Evolutionary conservation across 2,113 vertebrate genomes (phyloP), one percentile per base, ranked within the genome.

Genomic region (Platycercus adscitus): DNA sequence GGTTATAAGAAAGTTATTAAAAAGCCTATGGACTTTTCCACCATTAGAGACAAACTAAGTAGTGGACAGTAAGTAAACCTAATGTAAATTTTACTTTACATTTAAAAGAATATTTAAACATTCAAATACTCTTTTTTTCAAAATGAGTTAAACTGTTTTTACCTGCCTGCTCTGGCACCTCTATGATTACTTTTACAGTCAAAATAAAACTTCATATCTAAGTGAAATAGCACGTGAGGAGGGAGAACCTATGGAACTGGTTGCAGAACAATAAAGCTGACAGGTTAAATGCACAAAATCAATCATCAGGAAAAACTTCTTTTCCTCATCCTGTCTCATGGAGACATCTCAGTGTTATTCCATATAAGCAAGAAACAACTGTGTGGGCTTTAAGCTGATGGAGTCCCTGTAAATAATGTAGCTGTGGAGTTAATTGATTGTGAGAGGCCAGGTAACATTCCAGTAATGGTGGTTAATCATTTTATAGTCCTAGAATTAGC

Each of bases 1-100:
- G 99, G 99, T 78, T 99, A 99, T 97, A 99, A 97, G 98, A 99
- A 99, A 97, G 99, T 99, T 98, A 99, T 99, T 96, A 99, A 99
- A 96, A 99, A 99, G 95, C 99, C 99, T 52, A 99, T 99, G 99
- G 99, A 99, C 98, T 99, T 99, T 97, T 99, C 99, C 92, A 99
- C 99, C 92, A 99, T 99, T 97, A 98, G 99, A 94, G 99, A 99
- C 96, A 99, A 99, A 97, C 98, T 99, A 86, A 97, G 95, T 97
- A 99, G 96, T 97, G 99, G 98, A 98, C 99, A 99, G 99, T 99
- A 98, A 96, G 99, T 99, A 98, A 97, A 97, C 44, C 24, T 94
- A 25, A 41, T 71, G 31, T 75, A 63, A 65, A 85, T 66, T 70
- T 72, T 68, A 69, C 31, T 82, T 77, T 12, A 35, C 3, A 14